Conservation (phyloP, 92 coral and sea anemone species). For the Siderastrea siderea region DNA sequence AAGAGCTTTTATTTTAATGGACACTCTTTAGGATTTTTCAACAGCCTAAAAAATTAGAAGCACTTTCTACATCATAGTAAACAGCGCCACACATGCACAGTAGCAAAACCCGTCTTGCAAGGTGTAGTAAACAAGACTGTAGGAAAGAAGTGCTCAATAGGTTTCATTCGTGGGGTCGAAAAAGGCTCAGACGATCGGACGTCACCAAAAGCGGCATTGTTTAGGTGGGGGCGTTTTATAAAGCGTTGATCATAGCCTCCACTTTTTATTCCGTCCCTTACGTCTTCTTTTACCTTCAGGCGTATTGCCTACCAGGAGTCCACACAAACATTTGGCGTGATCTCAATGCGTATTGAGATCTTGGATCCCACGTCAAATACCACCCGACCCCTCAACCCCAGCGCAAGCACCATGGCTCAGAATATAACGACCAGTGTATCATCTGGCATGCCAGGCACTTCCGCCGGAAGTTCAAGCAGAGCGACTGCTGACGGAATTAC, state of each 20-base stretch:
- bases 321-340: conserved; percentile 95
- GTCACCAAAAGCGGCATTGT: no score
- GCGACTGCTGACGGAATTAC: conserved; percentile 94
- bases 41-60: no score
- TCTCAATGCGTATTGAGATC: conserved; percentile 88
- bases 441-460: conserved; percentile 63
- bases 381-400: conserved; percentile 89
- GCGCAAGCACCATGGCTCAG: conserved; percentile 96
- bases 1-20: no score
- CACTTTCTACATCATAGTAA: no score
- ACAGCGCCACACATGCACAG: no score
- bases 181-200: no score
- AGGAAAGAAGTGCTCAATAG: no score
- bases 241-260: background rate
- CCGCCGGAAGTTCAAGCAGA: conserved; percentile 62
- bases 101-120: no score
- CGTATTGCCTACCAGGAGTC: conserved; percentile 96
- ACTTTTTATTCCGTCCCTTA: background rate
- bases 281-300: conserved; percentile 34
- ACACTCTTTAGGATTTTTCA: no score
- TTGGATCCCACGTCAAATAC: conserved; percentile 77
- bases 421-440: conserved; percentile 79
- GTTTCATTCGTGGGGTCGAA: no score
- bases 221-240: no score
- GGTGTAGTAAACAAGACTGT: no score